phyloP scores from a whole-genome alignment of 2,797 vertebrate genomes.

The Clarias fuscus region DNA sequence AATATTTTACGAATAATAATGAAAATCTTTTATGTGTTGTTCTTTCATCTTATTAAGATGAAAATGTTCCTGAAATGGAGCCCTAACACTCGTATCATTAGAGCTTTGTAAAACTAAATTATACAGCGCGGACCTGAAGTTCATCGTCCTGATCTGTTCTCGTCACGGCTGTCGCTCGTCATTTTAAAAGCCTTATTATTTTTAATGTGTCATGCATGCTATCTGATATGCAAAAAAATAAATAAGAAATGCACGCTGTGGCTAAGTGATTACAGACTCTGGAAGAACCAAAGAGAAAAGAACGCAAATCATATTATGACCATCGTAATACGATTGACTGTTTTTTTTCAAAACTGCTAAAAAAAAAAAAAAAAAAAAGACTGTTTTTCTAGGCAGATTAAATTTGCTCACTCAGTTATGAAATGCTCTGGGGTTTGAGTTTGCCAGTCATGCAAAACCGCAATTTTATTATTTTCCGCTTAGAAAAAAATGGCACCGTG shows the following conservation, averaged over 20 bases:
- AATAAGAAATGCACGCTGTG: too few relatives aligned
- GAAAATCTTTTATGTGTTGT: too few relatives aligned
- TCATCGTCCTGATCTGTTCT: slow-evolving; percentile 17
- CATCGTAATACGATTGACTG: background rate
- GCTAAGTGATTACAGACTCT: background rate
- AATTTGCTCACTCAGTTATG: slow-evolving; percentile 1
- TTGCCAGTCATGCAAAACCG: slow-evolving; percentile 34
- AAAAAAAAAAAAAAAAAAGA: background rate
- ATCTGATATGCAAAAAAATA: slow-evolving; percentile 14
- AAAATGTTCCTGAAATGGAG: background rate
- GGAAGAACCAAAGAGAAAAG: background rate
- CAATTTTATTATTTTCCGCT: slow-evolving; percentile 15
- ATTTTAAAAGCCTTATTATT: slow-evolving; percentile 3
- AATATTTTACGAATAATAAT: too few relatives aligned
- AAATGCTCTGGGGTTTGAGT: slow-evolving; percentile 18
- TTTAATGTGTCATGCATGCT: slow-evolving; percentile 1
- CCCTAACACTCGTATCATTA: slow-evolving; percentile 4
- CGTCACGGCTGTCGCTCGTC: background rate
- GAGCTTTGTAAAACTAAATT: background rate
- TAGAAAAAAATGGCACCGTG: slow-evolving; percentile 1
- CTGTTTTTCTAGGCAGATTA: slow-evolving; percentile 19
- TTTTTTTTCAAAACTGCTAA: background rate
- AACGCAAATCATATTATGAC: slow-evolving; percentile 3
- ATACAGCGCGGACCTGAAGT: background rate
- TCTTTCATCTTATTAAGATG: background rate